These are phyloP conservation scores for Protobothrops mucrosquamatus DNA, from an alignment of 2,113 vertebrate genomes.

Conservation along the genomic window DNA sequence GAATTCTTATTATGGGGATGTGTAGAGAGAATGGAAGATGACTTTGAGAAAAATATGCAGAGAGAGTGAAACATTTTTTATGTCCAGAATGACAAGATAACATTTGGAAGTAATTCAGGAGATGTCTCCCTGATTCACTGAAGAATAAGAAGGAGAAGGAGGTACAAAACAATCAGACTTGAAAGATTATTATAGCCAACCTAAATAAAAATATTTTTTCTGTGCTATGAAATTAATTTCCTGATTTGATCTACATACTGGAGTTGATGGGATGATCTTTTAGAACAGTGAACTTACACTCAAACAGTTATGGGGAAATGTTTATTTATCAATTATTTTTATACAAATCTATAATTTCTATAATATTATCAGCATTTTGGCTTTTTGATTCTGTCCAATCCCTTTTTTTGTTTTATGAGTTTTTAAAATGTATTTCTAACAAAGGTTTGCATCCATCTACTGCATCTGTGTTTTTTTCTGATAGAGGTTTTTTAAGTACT, in stretches of 20 bases:
- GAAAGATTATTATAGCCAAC: neutral
- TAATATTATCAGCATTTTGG: neutral
- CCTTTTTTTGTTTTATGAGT: neutral
- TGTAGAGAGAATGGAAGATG: too few species aligned
- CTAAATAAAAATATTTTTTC: neutral
- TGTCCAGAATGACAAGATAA: neutral
- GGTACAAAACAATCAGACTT: neutral
- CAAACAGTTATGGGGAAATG: neutral
- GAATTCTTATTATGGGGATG: neutral
- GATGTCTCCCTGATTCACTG: neutral
- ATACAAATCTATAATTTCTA: neutral
- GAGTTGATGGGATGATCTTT: neutral
- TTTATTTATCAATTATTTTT: neutral
- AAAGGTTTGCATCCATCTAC: neutral
- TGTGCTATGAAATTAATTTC: neutral
- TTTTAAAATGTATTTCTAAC: neutral
- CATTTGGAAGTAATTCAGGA: neutral
- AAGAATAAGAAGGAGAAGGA: neutral
- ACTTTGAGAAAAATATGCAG: too few species aligned
- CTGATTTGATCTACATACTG: neutral
- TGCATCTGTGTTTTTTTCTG: neutral
- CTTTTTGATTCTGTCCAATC: neutral
- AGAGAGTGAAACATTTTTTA: neutral
- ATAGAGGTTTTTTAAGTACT: neutral
- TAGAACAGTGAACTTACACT: neutral